Percentiles rank a stretch among this genome's conserved stretches.
phyloP scores from a whole-genome alignment of 2,797 vertebrate genomes.

The Anguilla pacifica region DNA sequence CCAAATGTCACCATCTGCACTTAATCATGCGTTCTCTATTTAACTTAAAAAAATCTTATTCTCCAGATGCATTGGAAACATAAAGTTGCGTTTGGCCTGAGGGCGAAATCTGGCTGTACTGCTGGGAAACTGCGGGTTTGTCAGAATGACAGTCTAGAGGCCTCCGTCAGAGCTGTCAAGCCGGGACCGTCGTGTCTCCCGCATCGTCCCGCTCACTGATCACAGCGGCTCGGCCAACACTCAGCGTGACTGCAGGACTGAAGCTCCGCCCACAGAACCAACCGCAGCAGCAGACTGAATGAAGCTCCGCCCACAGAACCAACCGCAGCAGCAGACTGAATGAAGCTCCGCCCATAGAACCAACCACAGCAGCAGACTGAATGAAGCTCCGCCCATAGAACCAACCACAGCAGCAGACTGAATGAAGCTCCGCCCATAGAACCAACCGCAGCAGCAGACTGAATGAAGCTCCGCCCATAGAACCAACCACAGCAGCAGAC shows the following conservation, averaged over 20 bases:
- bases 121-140: constrained; percentile 9
- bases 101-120: constrained; percentile 1
- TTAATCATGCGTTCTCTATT: constrained; percentile 22
- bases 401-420: not conserved
- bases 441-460: not conserved
- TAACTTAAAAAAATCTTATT: constrained; percentile 21
- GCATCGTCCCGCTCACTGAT: not conserved
- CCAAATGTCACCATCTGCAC: constrained; percentile 19
- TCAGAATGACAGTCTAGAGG: constrained; percentile 20
- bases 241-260: not conserved
- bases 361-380: not conserved
- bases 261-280: not conserved
- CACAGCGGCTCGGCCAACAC: not conserved
- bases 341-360: not conserved
- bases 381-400: not conserved
- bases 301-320: not conserved
- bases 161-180: not conserved
- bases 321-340: not conserved
- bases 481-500: not conserved
- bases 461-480: not conserved
- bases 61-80: not conserved
- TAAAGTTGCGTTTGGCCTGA: not conserved
- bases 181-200: not conserved
- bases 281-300: not conserved
- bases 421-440: not conserved